These are phyloP conservation scores for Zaprionus lachaisei DNA, from an alignment of 1,140 invertebrate genomes.

Conservation along the genomic window DNA sequence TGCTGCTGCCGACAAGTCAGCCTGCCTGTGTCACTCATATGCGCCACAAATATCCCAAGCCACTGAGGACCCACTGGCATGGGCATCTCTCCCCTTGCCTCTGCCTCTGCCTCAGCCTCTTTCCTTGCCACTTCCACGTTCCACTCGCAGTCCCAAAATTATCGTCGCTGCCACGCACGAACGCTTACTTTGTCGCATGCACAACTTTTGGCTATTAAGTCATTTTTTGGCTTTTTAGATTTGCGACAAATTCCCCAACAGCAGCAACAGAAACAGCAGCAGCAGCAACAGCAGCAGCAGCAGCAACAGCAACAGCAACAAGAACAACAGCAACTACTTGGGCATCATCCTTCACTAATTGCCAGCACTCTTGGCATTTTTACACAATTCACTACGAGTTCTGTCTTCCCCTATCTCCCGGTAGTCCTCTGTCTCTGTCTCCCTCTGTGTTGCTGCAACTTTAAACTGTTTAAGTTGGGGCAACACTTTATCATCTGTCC, in stretches of 20 bases:
- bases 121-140: background rate
- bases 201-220: slow-evolving; percentile 82
- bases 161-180: slow-evolving; percentile 72
- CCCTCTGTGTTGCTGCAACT: slow-evolving; percentile 15
- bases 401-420: background rate
- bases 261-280: slow-evolving; percentile 23
- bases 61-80: background rate
- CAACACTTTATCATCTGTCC: slow-evolving; percentile 66
- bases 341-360: slow-evolving; percentile 44
- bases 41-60: slow-evolving; percentile 76
- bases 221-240: slow-evolving; percentile 82
- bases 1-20: slow-evolving; percentile 60
- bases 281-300: slow-evolving; percentile 18
- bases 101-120: slow-evolving; percentile 13
- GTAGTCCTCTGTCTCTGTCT: background rate
- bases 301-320: background rate
- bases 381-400: slow-evolving; percentile 22
- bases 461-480: slow-evolving; percentile 49
- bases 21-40: slow-evolving; percentile 76
- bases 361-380: slow-evolving; percentile 50
- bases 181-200: slow-evolving; percentile 82
- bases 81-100: background rate
- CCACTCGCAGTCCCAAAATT: slow-evolving; percentile 17
- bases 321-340: slow-evolving; percentile 14
- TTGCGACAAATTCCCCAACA: slow-evolving; percentile 72